Conservation (phyloP, 2,113 vertebrate species). For the Petaurus breviceps region DNA sequence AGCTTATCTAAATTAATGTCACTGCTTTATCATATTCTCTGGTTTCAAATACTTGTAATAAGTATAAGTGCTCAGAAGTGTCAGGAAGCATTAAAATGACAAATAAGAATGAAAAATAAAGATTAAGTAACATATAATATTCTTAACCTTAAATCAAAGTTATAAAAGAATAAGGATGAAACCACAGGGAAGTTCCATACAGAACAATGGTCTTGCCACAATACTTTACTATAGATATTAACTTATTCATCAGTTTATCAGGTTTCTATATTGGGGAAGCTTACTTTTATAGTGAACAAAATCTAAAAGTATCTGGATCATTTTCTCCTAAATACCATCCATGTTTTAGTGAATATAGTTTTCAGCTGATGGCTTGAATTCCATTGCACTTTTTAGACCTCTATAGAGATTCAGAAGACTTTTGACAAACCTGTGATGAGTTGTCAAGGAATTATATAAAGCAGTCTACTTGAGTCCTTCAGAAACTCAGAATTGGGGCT, state of each 20-base stretch:
- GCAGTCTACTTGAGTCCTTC: constrained; percentile 51
- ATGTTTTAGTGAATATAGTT: constrained; percentile 42
- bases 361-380: constrained; percentile 44
- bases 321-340: constrained; percentile 11
- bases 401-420: constrained; percentile 21
- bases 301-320: background rate
- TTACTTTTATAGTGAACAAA: background rate
- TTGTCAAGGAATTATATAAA: constrained; percentile 58
- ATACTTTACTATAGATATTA: background rate
- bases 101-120: background rate
- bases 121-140: background rate
- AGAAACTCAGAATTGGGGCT: background rate
- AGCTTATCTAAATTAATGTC: constrained; percentile 41
- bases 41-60: constrained; percentile 35
- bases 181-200: background rate
- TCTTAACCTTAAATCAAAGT: background rate
- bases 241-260: background rate
- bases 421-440: constrained; percentile 52
- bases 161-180: constrained; percentile 42
- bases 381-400: constrained; percentile 56
- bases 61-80: constrained; percentile 10
- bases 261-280: background rate
- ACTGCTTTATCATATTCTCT: background rate
- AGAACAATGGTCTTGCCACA: background rate
- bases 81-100: constrained; percentile 36